A percentile compares a stretch with the other conserved stretches of the same genome.
Conservation (phyloP, 1,140 invertebrate species). For the Physella acuta region DNA sequence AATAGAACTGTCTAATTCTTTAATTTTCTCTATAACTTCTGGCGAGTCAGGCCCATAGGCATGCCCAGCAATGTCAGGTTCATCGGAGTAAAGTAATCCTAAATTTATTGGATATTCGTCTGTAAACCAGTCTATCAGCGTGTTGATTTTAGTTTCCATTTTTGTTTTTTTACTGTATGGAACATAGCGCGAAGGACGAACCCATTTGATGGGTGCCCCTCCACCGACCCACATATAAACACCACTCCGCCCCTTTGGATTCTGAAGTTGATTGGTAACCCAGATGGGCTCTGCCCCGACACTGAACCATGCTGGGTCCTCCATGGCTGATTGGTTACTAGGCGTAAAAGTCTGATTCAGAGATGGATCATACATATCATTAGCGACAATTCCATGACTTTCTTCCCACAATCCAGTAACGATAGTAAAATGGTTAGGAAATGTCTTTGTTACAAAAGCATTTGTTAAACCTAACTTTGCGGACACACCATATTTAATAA, state of each 20-base stretch:
- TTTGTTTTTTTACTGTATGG: constrained; percentile 22
- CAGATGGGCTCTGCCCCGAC: constrained; percentile 51
- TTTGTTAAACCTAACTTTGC: constrained; percentile 55
- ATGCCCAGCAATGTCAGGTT: constrained; percentile 69
- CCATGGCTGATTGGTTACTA: constrained; percentile 56
- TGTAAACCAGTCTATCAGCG: constrained; percentile 70
- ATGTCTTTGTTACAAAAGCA: constrained; percentile 75
- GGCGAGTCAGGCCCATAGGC: constrained; percentile 52
- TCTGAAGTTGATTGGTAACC: constrained; percentile 48
- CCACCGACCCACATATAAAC: constrained; percentile 40
- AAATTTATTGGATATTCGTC: constrained; percentile 58
- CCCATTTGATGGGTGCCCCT: constrained; percentile 38
- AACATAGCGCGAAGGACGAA: constrained; percentile 32
- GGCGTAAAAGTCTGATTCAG: constrained; percentile 55
- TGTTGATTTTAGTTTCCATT: constrained; percentile 67
- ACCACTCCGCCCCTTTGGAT: constrained; percentile 34
- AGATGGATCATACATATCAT: constrained; percentile 67
- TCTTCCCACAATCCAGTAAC: constrained; percentile 76
- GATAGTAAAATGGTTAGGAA: constrained; percentile 78
- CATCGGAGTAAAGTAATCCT: constrained; percentile 74
- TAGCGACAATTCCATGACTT: constrained; percentile 75
- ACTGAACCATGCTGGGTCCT: constrained; percentile 44
- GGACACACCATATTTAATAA: constrained; percentile 50
- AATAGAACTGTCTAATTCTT: constrained; percentile 35
- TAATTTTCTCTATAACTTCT: constrained; percentile 46